Conservation (phyloP, 1,140 invertebrate genomes). For the Copidosoma floridanum region DNA sequence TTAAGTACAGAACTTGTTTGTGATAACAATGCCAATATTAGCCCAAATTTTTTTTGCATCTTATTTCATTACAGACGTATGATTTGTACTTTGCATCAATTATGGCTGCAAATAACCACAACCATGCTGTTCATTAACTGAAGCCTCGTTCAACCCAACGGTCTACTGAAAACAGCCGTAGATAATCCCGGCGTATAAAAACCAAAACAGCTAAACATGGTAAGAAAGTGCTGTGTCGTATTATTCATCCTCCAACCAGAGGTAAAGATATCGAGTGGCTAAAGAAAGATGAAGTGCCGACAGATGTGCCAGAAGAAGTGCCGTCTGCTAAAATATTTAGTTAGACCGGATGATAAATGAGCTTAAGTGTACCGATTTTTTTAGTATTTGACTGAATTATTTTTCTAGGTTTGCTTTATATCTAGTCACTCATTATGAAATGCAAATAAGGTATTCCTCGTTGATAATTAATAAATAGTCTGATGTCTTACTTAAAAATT, state of each 20-base stretch:
- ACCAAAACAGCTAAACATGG: not conserved
- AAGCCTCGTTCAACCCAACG: not conserved
- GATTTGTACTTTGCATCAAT: too few relatives aligned
- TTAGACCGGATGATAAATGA: not conserved
- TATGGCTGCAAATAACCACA: not conserved
- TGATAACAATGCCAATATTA: not conserved
- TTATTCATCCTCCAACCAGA: not conserved
- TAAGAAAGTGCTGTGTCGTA: not conserved
- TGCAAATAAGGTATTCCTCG: not conserved
- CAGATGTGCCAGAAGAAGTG: not conserved
- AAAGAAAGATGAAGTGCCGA: not conserved
- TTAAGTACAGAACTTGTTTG: not conserved
- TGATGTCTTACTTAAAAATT: not conserved
- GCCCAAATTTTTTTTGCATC: not conserved
- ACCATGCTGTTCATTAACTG: not conserved
- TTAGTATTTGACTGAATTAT: not conserved
- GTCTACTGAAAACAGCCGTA: not conserved
- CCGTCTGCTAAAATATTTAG: not conserved
- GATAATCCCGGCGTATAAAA: not conserved
- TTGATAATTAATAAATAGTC: not conserved
- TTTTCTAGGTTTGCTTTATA: not conserved
- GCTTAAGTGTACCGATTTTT: not conserved
- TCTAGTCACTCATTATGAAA: not conserved
- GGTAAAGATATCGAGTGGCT: slow-evolving; percentile 5
- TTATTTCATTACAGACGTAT: not conserved